Evolutionary conservation across 2,888 invertebrate species (phyloP), one percentile per base, ranked within the genome.

Genomic region (Andrena chrysosceles): DNA sequence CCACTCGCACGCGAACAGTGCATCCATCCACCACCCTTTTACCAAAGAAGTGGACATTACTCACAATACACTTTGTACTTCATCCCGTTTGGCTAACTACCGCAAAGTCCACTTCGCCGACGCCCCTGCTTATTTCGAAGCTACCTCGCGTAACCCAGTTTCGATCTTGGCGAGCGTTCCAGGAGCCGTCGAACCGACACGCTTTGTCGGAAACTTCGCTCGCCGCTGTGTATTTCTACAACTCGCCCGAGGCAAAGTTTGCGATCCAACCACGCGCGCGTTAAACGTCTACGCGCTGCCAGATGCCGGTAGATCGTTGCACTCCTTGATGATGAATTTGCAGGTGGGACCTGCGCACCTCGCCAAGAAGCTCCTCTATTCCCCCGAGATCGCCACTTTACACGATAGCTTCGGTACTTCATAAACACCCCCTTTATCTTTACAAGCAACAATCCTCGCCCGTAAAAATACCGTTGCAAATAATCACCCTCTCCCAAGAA

Each of bases 121-220:
- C 85, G 81, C 80, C 56, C 73, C 29, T n/a, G 48, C 20, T 85
- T 84, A 83, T 84, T 84, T 85, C 80, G 60, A 52, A 74, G 59
- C 35, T n/a, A 35, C 42, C 62, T 74, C 68, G 54, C 70, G 71
- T 88, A 89, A 88, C 88, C 89, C 70, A 89, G 79, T 89, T 88
- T 80, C 85, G 42, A 54, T 60, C 56, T 71, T 64, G 84, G 60
- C 77, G 75, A 74, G 60, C 60, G 66, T 66, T 63, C 76, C 54
- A 70, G 60, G 59, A 63, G 72, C 72, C 78, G 62, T 74, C 85
- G 77, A 70, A 60, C 71, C 75, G 49, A 60, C 64, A 66, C 26
- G 70, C 71, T 77, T 85, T 77, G 73, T 78, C 69, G 60, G 66
- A 63, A 87, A 85, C 77, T 77, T 63, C 23, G n/a, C 35, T 70